Base-by-base conservation (phyloP, 2,888 invertebrate genomes). In the Spodoptera littoralis region DNA sequence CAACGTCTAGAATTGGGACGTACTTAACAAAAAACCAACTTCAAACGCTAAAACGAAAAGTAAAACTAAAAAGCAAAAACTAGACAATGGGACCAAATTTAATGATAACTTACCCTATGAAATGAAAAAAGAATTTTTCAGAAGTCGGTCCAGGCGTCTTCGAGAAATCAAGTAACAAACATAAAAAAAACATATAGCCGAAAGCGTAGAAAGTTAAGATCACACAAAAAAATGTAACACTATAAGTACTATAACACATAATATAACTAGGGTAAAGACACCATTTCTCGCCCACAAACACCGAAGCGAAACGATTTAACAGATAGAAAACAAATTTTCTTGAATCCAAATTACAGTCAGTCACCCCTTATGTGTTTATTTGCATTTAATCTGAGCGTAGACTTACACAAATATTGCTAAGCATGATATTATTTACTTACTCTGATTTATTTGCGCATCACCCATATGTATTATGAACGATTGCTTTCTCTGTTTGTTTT, bases 381-480 rank as follows among this genome's bases (percentile, higher is more conserved):
- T 76, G 57, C 70, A 11, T 79, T 78, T 63, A 70, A 81, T 81
- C 62, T 60, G 75, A 78, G 78, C 78, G 58, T 60, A 45, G 68
- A 74, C 70, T 74, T 69, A 74, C 69, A 60, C 70, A 78, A 77
- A 74, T 74, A 73, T 69, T 49, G 46, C 70, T 81, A 73, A 79
- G 77, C 64, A 58, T 67, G 73, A 81, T 78, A 78, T 79, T 81
- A 79, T 78, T 81, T 78, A 62, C 81, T 66, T 55, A 56, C 24
- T 13, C 61, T 73, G 78, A 79, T 79, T 81, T 81, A 65, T 81
- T 70, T 81, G 66, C 42, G 9, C 48, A 67, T 62, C 68, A 70
- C 63, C 65, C 66, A 45, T 64, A 69, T 67, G 52, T 70, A 59
- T 62, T 67, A 80, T 55, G 11, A 57, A 44, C 54, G 72, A 77